phyloP scores from a whole-genome alignment of 53 echinoderm and acorn worm genomes.

The Antedon mediterranea region DNA sequence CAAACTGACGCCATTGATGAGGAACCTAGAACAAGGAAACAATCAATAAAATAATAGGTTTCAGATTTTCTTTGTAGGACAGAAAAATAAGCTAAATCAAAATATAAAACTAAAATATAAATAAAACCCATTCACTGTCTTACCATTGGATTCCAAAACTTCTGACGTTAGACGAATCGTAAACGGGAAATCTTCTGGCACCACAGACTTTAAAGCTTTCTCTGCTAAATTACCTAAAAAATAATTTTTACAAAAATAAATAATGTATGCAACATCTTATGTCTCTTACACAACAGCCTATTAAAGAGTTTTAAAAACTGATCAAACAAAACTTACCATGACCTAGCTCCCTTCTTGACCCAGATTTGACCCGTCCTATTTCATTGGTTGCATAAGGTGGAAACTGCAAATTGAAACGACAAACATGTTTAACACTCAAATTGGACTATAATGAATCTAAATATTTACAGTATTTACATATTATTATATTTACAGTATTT shows the following conservation, averaged over 20 bases:
- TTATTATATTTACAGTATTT: too few species aligned
- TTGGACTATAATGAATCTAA: too few species aligned
- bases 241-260: too few species aligned
- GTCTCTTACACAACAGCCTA: too few species aligned
- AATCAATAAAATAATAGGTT: background rate
- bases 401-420: constrained; percentile 36
- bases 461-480: too few species aligned
- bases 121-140: background rate
- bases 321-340: constrained; percentile 62
- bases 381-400: constrained; percentile 98
- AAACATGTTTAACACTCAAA: too few species aligned
- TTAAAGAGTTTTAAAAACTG: too few species aligned
- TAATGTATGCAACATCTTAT: too few species aligned
- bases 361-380: constrained; percentile 41
- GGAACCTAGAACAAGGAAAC: constrained; percentile 59
- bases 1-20: constrained; percentile 96
- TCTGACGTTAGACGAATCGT: constrained; percentile 87
- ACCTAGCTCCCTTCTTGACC: constrained; percentile 71
- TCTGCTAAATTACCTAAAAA: constrained; percentile 66
- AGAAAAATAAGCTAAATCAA: too few species aligned
- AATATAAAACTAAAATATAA: too few species aligned
- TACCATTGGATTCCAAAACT: constrained; percentile 96
- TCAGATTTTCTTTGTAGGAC: too few species aligned
- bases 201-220: constrained; percentile 64
- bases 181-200: constrained; percentile 80